Conservation (phyloP, 2,888 invertebrate genomes). For the Serripes groenlandicus region DNA sequence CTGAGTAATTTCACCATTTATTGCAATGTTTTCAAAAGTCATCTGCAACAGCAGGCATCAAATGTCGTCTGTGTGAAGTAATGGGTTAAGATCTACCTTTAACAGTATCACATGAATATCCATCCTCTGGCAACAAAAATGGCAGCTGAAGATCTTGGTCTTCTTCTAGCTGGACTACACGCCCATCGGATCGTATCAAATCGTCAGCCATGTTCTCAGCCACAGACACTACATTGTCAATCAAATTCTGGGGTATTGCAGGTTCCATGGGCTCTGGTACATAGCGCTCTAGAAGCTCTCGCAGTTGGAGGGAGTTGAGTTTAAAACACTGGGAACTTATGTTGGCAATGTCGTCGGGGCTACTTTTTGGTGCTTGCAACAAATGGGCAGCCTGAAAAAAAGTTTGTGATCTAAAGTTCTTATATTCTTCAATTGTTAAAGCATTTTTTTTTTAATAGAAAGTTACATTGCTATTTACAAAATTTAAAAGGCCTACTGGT, state of each 20-base stretch:
- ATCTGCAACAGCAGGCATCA: no score
- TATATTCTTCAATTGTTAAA: no score
- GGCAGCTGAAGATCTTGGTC: constrained; percentile 94
- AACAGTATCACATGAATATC: constrained; percentile 98
- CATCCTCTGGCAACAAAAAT: constrained; percentile 98
- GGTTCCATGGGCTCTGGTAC: constrained; percentile 89
- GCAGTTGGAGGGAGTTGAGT: constrained; percentile 97
- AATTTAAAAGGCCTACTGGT: no score
- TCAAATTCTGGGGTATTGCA: constrained; percentile 89
- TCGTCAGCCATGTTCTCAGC: constrained; percentile 91
- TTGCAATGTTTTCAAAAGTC: no score
- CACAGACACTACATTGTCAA: constrained; percentile 86
- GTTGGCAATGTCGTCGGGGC: constrained; percentile 95
- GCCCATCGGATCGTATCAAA: constrained; percentile 92
- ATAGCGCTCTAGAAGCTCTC: constrained; percentile 93
- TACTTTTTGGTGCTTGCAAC: constrained; percentile 93
- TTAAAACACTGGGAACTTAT: constrained; percentile 98
- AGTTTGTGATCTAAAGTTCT: no score
- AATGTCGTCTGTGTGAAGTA: no score
- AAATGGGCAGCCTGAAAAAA: constrained; percentile 93
- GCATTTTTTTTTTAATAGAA: no score
- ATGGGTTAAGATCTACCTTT: constrained; percentile 89
- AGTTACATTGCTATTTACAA: no score
- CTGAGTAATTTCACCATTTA: no score
- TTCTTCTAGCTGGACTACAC: constrained; percentile 96